phyloP scores from a whole-genome alignment of 2,113 vertebrate genomes.

The Copsychus sechellarum region DNA sequence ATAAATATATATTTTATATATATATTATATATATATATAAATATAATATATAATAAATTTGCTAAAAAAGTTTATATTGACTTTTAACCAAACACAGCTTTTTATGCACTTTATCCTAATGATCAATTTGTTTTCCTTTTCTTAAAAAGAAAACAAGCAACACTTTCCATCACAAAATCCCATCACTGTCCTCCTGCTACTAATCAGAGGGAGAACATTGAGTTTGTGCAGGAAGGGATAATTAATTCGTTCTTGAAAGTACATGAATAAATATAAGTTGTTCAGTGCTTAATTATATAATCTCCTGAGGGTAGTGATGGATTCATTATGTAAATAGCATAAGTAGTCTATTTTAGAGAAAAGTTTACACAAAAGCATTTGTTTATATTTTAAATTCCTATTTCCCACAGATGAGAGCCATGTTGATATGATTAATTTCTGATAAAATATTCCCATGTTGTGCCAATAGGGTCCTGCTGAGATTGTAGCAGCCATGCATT shows the following conservation, averaged over 20 bases:
- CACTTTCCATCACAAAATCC: neutral
- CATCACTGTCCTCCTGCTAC: neutral
- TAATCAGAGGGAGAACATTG: neutral
- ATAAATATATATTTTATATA: no score
- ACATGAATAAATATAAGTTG: conserved; percentile 65
- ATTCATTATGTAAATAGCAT: conserved; percentile 66
- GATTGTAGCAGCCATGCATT: neutral
- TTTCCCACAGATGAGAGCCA: conserved; percentile 30
- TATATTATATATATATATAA: no score
- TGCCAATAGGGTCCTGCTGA: neutral
- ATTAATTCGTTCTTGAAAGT: conserved; percentile 7
- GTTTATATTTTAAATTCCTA: conserved; percentile 55
- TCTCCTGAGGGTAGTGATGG: conserved; percentile 59
- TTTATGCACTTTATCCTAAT: neutral
- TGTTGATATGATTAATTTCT: conserved; percentile 10
- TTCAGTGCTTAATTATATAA: conserved; percentile 65
- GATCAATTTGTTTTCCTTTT: neutral
- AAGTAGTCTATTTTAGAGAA: conserved; percentile 60
- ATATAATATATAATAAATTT: neutral
- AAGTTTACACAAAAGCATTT: conserved; percentile 54
- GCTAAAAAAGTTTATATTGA: neutral
- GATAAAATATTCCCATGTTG: conserved; percentile 11
- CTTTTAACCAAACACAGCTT: neutral
- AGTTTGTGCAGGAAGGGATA: neutral
- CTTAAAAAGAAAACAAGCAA: neutral